Conservation (phyloP, 2,113 vertebrate species). For the Lophius piscatorius region DNA sequence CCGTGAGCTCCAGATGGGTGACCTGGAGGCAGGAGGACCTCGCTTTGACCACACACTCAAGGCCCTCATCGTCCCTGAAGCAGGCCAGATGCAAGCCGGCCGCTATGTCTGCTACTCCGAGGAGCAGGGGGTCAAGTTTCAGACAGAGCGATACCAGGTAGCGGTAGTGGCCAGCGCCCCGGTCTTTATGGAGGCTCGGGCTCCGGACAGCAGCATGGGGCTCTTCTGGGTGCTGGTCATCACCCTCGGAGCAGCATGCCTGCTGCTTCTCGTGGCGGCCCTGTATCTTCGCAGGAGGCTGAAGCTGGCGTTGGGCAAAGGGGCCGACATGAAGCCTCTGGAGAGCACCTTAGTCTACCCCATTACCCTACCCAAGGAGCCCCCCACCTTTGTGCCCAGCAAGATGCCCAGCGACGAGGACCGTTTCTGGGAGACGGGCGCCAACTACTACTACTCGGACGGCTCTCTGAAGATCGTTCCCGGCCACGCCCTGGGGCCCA, state of each 20-base stretch:
- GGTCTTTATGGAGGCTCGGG: constrained; percentile 86
- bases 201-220: constrained; percentile 88
- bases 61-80: constrained; percentile 85
- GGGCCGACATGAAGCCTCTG: constrained; percentile 85
- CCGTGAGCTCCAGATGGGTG: constrained; percentile 77
- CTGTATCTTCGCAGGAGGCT: constrained; percentile 89
- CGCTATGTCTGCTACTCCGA: constrained; percentile 89
- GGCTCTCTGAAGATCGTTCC: constrained; percentile 97
- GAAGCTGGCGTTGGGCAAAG: constrained; percentile 88
- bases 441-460: constrained; percentile 93
- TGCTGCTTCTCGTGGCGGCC: constrained; percentile 85
- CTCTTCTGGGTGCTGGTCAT: constrained; percentile 93
- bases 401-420: constrained; percentile 86
- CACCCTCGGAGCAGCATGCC: constrained; percentile 86
- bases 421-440: constrained; percentile 92
- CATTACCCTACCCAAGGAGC: constrained; percentile 91
- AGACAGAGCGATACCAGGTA: constrained; percentile 86
- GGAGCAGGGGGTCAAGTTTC: constrained; percentile 86
- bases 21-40: constrained; percentile 64
- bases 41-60: constrained; percentile 84
- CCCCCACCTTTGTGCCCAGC: constrained; percentile 88
- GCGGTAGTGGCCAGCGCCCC: constrained; percentile 83
- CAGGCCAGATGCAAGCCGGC: constrained; percentile 81
- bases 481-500: constrained; percentile 88
- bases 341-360: constrained; percentile 95